These are phyloP conservation scores for Takifugu bimaculatus DNA, from an alignment of 2,113 vertebrate genomes.

Conservation along the genomic window DNA sequence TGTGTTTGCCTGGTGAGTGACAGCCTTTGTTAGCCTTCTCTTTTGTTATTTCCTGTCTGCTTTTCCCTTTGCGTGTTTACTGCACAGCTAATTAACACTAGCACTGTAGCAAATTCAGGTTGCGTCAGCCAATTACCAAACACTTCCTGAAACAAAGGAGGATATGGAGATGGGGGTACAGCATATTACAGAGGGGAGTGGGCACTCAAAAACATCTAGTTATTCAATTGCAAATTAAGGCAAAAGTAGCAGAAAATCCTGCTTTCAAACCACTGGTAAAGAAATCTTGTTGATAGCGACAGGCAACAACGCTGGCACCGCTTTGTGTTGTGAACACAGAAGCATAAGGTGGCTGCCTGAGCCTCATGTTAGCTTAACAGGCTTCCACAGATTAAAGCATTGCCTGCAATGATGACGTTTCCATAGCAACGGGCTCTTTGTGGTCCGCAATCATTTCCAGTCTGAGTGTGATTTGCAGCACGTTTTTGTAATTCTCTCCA, in stretches of 20 bases:
- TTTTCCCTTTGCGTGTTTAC: no score
- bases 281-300: conserved; percentile 38
- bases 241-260: conserved; percentile 37
- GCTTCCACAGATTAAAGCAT: conserved; percentile 74
- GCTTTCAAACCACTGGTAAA: conserved; percentile 52
- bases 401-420: conserved; percentile 73
- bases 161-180: conserved; percentile 9
- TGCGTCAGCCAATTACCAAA: conserved; percentile 1
- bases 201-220: background rate
- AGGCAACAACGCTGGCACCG: conserved; percentile 55
- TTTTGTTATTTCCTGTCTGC: no score
- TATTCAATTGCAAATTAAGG: conserved; percentile 3
- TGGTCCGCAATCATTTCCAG: conserved; percentile 68
- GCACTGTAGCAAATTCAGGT: conserved; percentile 10
- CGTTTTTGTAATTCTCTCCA: conserved; percentile 54
- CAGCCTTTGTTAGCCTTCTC: no score
- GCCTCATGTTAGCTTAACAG: conserved; percentile 72
- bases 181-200: background rate
- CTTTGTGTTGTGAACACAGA: conserved; percentile 59
- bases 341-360: conserved; percentile 69
- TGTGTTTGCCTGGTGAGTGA: no score
- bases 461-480: conserved; percentile 73
- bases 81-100: no score
- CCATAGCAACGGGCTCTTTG: conserved; percentile 78
- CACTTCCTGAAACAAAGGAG: conserved; percentile 15